phyloP scores from a whole-genome alignment of 2,888 invertebrate species.

The Drosophila putrida region DNA sequence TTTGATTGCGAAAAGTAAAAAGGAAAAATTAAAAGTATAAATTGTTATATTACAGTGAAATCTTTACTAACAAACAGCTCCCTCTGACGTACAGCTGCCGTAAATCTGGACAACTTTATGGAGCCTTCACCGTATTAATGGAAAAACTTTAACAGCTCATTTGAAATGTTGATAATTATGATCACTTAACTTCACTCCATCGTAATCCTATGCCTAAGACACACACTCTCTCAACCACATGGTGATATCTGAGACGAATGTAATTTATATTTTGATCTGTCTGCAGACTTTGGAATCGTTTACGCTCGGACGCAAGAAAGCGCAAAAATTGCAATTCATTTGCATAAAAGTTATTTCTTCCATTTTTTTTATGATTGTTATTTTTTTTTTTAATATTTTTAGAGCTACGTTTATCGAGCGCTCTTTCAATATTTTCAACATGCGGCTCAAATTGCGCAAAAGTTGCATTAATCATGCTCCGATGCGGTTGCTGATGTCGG shows the following conservation, averaged over 20 bases:
- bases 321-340: conserved; percentile 74
- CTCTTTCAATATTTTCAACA: conserved; percentile 61
- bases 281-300: conserved; percentile 6
- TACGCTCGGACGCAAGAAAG: conserved; percentile 50
- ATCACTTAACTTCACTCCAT: conserved; percentile 9
- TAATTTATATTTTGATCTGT: conserved; percentile 19
- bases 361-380: conserved; percentile 27
- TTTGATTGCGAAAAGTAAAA: conserved; percentile 26
- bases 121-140: not conserved
- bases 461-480: conserved; percentile 66
- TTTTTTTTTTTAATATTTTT: conserved; percentile 9
- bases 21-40: conserved; percentile 18
- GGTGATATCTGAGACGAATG: conserved; percentile 6
- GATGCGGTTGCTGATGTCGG: conserved; percentile 4
- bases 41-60: conserved; percentile 4
- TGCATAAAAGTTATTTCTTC: conserved; percentile 56
- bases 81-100: not conserved
- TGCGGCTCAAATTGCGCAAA: conserved; percentile 71
- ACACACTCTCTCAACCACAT: conserved; percentile 2
- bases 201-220: conserved; percentile 4
- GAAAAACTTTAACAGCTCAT: conserved; percentile 6
- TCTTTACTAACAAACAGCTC: not conserved
- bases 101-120: conserved; percentile 2
- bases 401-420: conserved; percentile 36
- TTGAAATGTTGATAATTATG: conserved; percentile 16